Base-by-base conservation (phyloP, 2,113 vertebrate species). In the Penelope pileata region DNA sequence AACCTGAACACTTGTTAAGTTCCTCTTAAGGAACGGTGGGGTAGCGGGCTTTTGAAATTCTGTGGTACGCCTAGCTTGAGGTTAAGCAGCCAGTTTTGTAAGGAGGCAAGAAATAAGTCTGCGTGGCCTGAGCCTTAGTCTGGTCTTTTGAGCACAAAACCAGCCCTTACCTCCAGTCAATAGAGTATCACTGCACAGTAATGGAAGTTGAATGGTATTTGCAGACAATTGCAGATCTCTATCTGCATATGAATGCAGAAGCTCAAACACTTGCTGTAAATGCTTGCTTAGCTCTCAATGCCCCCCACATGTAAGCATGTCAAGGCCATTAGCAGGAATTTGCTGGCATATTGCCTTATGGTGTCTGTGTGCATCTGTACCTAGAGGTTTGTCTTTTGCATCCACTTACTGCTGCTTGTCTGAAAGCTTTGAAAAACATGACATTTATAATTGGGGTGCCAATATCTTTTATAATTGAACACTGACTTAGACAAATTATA, bases 231-330 rank as follows among this genome's bases (percentile, higher is more conserved):
- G 17, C 29, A 2, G 27, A 15, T 26, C 43, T 84, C 30, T 29
- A 42, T 47, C 43, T 75, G 29, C 38, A 16, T 56, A 4, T 51
- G 48, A 69, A 70, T n/a, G 26, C 38, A 16, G 12, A 38, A 42
- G 21, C 66, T 60, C 45, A 66, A 70, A 30, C 17, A 26, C 6
- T 2, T 17, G 16, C 32, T 70, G 45, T 4, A 0, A n/a, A 12
- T 22, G 12, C 23, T 43, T 24, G 16, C 58, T n/a, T 24, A 58
- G 29, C n/a, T 48, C 62, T 23, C 36, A 51, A 6, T 34, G n/a
- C 4, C 12, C 16, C 15, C 12, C 34, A 9, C 9, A 5, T 2
- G 1, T n/a, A 34, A 32, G 38, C 42, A 24, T 1, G 0, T 42
- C 6, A 26, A 48, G 45, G 36, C 36, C 16, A 3, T 24, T 32